phyloP scores from a whole-genome alignment of 1,140 invertebrate species.

The Laodelphax striatellus region DNA sequence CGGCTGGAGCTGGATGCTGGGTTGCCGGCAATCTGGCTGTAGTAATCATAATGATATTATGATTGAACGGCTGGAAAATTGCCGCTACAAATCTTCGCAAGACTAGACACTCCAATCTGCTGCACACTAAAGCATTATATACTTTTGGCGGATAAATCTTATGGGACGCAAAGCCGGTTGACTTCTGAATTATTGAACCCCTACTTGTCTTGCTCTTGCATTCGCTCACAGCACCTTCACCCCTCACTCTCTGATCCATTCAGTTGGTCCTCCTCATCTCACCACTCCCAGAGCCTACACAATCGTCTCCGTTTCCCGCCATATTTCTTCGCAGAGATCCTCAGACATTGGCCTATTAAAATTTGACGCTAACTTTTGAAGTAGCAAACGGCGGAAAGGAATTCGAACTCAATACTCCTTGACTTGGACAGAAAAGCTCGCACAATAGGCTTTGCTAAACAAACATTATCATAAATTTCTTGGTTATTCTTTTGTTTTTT shows the following conservation, averaged over 20 bases:
- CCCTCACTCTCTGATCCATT: not conserved
- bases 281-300: not conserved
- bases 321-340: too few species aligned
- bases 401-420: too few species aligned
- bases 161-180: slow-evolving; percentile 1
- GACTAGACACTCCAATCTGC: slow-evolving; percentile 2
- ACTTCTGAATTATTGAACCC: slow-evolving; percentile 2
- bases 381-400: too few species aligned
- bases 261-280: not conserved
- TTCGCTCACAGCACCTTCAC: not conserved
- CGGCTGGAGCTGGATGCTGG: too few species aligned
- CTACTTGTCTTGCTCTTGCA: too few species aligned
- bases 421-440: too few species aligned
- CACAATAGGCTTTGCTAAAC: too few species aligned
- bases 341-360: too few species aligned
- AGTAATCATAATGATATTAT: slow-evolving; percentile 2
- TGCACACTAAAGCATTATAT: not conserved
- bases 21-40: not conserved
- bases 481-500: too few species aligned
- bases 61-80: not conserved
- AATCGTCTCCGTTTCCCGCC: too few species aligned
- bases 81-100: slow-evolving; percentile 1
- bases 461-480: too few species aligned
- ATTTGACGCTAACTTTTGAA: too few species aligned
- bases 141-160: slow-evolving; percentile 2